These are phyloP conservation scores for Neosalanx taihuensis DNA, from an alignment of 2,797 vertebrate species.

Conservation along the genomic window DNA sequence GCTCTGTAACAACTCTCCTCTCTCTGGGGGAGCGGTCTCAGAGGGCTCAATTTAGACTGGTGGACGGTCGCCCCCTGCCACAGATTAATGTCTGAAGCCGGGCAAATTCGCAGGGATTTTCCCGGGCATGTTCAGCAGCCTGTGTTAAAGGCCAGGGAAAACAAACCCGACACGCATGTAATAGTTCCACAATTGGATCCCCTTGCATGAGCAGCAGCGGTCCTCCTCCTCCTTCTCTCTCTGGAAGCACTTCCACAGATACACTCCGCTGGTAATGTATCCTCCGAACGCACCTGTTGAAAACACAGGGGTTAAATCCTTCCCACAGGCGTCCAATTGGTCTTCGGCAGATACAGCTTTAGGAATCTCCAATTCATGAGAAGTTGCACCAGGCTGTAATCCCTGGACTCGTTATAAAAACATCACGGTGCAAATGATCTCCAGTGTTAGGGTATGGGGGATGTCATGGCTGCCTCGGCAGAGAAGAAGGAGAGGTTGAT, in stretches of 20 bases:
- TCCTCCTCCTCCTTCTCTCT: slow-evolving; percentile 24
- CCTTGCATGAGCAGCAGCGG: slow-evolving; percentile 62
- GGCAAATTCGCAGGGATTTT: slow-evolving; percentile 72
- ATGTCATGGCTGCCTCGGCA: slow-evolving; percentile 53
- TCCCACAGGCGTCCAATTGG: slow-evolving; percentile 36
- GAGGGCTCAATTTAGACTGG: slow-evolving; percentile 79
- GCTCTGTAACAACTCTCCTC: slow-evolving; percentile 67
- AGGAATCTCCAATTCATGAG: slow-evolving; percentile 57
- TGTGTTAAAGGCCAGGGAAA: slow-evolving; percentile 72
- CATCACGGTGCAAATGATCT: slow-evolving; percentile 66
- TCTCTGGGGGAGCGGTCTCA: slow-evolving; percentile 73
- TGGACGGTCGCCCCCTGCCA: slow-evolving; percentile 63
- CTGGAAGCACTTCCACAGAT: slow-evolving; percentile 40
- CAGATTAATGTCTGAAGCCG: slow-evolving; percentile 66
- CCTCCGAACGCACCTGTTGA: slow-evolving; percentile 39
- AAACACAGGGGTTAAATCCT: slow-evolving; percentile 33
- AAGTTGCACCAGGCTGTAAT: slow-evolving; percentile 51
- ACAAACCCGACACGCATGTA: slow-evolving; percentile 70
- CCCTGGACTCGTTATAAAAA: slow-evolving; percentile 66
- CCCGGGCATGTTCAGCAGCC: slow-evolving; percentile 68
- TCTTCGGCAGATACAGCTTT: slow-evolving; percentile 42
- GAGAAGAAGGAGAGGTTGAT: slow-evolving; percentile 48
- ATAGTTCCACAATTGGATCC: slow-evolving; percentile 68
- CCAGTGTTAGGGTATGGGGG: slow-evolving; percentile 48
- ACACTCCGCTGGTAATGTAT: slow-evolving; percentile 23